Base-by-base conservation (phyloP, 1,140 invertebrate genomes). In the Cyphomyrmex costatus region DNA sequence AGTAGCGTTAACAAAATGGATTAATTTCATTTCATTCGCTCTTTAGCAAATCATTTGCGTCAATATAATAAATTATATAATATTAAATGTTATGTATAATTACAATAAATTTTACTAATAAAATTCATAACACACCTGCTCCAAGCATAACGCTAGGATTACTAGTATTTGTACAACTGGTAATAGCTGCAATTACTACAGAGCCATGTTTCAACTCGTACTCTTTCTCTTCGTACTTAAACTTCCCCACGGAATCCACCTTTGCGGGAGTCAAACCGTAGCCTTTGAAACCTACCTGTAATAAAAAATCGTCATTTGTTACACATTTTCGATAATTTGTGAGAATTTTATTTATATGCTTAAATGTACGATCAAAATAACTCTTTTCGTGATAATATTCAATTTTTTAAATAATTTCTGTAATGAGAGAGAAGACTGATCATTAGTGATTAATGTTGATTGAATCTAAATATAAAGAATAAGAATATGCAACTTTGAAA, bases 111-210 rank as follows among this genome's bases (percentile, higher is more conserved):
- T 56, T 74, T 74, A 33, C 3, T 53, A 2, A 24, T 2, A 27
- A 77, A 63, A 33, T 24, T 60, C 2, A 21, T n/a, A 61, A 19
- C n/a, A 63, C 94, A 97, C 97, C 97, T 94, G 98, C 98, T 49
- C 98, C 99, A 24, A 99, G 96, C 99, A 99, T 99, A 6, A 99
- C 99, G 88, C 98, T 98, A 0, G 99, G 99, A 94, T 99, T 99
- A 86, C 98, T 98, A 2, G 99, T 99, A 94, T 99, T 99, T 19
- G 99, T 99, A 95, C 99, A 99, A 61, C 98, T 98, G 0, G 99
- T 99, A 88, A 99, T 99, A 27, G 99, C 99, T 0, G 99, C 98
- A 90, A 99, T 99, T 21, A 99, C 98, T 12, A 99, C 98, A 0
- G 98, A 98, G 7, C 99, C 99, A 95, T 99, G 99, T 2, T 94